Conservation (phyloP, 1,140 invertebrate species). For the Aphelinus atriplicis region DNA sequence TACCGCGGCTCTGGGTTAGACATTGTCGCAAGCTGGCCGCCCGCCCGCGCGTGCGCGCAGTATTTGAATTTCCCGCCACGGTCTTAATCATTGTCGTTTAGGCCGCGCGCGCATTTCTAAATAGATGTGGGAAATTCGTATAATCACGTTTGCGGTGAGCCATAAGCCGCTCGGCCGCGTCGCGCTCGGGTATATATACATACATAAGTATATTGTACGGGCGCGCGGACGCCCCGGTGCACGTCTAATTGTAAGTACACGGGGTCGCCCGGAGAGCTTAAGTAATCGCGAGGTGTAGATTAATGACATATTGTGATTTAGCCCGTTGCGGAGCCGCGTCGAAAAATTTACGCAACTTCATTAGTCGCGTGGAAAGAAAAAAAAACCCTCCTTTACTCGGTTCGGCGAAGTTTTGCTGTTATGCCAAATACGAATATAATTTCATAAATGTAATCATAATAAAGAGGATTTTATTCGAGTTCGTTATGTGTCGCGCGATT, state of each 20-base stretch:
- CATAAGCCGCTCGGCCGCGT: too few relatives aligned
- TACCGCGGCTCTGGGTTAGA: background rate
- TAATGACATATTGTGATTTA: too few relatives aligned
- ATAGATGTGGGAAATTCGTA: constrained; percentile 13
- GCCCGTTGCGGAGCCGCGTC: too few relatives aligned
- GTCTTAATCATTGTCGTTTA: background rate
- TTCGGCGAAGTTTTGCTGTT: background rate
- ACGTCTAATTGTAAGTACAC: too few relatives aligned
- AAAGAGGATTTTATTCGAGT: background rate
- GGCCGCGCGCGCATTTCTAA: background rate
- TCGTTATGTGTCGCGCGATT: background rate
- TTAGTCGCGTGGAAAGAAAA: background rate
- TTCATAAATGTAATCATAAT: constrained; percentile 7
- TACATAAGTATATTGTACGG: too few relatives aligned
- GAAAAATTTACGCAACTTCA: constrained; percentile 11
- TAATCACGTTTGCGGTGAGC: background rate
- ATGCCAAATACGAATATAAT: background rate
- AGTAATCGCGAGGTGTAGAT: too few relatives aligned
- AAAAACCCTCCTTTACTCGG: background rate
- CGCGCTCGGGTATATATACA: too few relatives aligned
- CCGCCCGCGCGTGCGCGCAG: background rate
- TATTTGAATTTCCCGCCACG: too few relatives aligned
- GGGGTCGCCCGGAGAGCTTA: too few relatives aligned
- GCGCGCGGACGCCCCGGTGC: too few relatives aligned
- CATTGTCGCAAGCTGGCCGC: constrained; percentile 20